Base-by-base conservation (phyloP, 2,888 invertebrate genomes). In the Halocaridina rubra region DNA sequence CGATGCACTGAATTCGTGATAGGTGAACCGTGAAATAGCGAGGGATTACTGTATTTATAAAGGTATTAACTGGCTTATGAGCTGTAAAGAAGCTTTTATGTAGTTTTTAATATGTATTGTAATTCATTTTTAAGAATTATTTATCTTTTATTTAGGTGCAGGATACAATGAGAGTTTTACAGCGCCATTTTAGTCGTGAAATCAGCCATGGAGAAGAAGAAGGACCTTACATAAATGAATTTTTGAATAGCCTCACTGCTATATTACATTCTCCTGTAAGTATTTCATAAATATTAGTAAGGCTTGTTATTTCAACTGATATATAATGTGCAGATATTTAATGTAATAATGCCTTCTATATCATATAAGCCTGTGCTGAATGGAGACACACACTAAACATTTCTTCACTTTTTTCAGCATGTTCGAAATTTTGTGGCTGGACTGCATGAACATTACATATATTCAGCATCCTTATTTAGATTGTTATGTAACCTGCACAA, bases 401-500 rank as follows among this genome's bases (percentile, higher is more conserved):
- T 29, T 24, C 8, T 7, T 67, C 2, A 27, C 13, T 74, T 79
- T 32, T 79, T 79, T 74, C 53, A 74, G 39, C 82, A 86, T 69
- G 77, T 82, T 22, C 46, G 33, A 24, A 80, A 30, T 30, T 88
- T 88, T 77, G 64, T 88, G 27, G 30, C 69, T 22, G 88, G 88
- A 16, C 84, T 88, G 1, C 88, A 88, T 33, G 71, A 84, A 57
- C 88, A 88, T 78, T 86, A 81, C 81, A 69, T 64, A 59, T 75
- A 85, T 24, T 88, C 88, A n/a, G 84, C 88, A 5, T 71, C 88
- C 13, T 80, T 87, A 22, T 86, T 86, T 81, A 87, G 88, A 3
- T 64, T 87, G 24, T 74, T 87, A 30, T 59, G 59, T 30, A 86
- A 80, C 33, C 71, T 88, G 76, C 72, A 84, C 19, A 84, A 81